These are phyloP conservation scores for Chironomus tentans DNA, from an alignment of 2,888 invertebrate species.

Conservation along the genomic window DNA sequence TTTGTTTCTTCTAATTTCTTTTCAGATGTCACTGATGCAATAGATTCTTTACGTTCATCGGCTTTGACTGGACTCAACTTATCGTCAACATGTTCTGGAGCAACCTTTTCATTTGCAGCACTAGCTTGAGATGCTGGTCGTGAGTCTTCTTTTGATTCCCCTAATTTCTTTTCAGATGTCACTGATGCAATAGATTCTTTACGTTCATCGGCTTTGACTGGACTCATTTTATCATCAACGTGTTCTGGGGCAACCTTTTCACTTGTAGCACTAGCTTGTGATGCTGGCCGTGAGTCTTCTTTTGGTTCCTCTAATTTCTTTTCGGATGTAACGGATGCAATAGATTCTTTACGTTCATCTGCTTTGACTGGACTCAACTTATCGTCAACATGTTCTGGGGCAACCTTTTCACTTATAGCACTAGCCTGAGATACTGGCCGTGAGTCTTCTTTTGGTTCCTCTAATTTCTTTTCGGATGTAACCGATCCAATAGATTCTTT, in stretches of 20 bases:
- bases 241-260: slow-evolving; percentile 15
- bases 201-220: background rate
- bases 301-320: background rate
- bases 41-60: slow-evolving; percentile 11
- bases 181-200: slow-evolving; percentile 5
- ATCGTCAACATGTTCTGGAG: no score
- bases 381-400: background rate
- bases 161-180: background rate
- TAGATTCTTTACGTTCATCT: slow-evolving; percentile 10
- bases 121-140: slow-evolving; percentile 28
- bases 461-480: background rate
- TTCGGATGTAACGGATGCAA: slow-evolving; percentile 27
- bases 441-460: slow-evolving; percentile 29
- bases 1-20: background rate
- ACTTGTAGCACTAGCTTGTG: slow-evolving; percentile 28
- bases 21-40: background rate
- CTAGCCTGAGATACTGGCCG: slow-evolving; percentile 33
- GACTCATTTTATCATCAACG: background rate
- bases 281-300: slow-evolving; percentile 27
- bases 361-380: slow-evolving; percentile 15
- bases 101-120: slow-evolving; percentile 26
- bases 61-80: background rate
- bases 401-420: slow-evolving; percentile 30
- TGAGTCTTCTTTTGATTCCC: background rate
- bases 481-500: slow-evolving; percentile 33